These are phyloP conservation scores for Propsilocerus akamusi DNA, from an alignment of 1,140 invertebrate species.

Conservation along the genomic window DNA sequence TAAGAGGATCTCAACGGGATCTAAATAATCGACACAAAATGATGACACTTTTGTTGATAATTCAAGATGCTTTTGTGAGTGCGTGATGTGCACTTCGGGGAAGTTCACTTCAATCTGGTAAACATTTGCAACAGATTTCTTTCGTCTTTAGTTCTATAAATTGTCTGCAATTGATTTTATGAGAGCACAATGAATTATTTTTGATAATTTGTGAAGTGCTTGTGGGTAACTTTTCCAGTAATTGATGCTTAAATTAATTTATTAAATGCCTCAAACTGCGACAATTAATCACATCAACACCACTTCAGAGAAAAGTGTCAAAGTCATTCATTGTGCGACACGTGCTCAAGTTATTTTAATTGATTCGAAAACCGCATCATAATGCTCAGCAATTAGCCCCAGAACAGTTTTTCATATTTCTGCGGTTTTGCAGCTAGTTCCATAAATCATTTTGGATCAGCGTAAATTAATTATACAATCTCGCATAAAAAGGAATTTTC, in stretches of 20 bases:
- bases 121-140: no score
- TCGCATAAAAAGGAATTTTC: no score
- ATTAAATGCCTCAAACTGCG: no score
- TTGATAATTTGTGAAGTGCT: no score
- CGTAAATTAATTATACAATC: not conserved
- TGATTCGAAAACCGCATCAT: not conserved
- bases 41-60: not conserved
- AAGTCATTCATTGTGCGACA: not conserved
- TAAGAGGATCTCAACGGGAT: not conserved
- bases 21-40: slow-evolving; percentile 1
- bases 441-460: not conserved
- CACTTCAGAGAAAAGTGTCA: not conserved
- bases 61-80: no score
- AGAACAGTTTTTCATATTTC: not conserved
- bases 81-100: no score
- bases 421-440: not conserved
- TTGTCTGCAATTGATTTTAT: no score
- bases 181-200: no score
- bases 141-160: no score
- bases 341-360: not conserved
- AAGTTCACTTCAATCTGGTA: no score
- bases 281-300: not conserved
- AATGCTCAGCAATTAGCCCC: not conserved
- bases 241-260: no score
- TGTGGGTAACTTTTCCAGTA: no score